Conservation (phyloP, 1,140 invertebrate genomes). For the Pseudomyrmex sp. region DNA sequence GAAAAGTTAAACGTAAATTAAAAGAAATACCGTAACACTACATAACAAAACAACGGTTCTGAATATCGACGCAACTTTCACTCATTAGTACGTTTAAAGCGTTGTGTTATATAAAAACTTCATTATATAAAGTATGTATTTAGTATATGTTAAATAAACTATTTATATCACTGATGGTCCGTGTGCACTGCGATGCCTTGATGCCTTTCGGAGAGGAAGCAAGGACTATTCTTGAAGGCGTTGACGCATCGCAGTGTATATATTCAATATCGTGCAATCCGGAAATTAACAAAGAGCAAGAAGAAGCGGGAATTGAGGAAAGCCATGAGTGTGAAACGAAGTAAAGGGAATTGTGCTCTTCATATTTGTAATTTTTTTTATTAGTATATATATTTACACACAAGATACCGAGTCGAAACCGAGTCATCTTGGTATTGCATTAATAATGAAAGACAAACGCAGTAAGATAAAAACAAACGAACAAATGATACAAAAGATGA, state of each 20-base stretch:
- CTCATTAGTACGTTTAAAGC: conserved; percentile 40
- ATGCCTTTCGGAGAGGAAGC: too few species aligned
- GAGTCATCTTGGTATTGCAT: conserved; percentile 83
- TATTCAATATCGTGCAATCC: neutral
- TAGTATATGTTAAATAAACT: conserved; percentile 76
- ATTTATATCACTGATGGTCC: conserved; percentile 27
- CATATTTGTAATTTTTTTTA: conserved; percentile 77
- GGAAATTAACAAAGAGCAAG: neutral
- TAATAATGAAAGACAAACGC: conserved; percentile 85
- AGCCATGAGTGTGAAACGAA: neutral
- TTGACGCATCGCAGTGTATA: too few species aligned
- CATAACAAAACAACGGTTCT: conserved; percentile 10
- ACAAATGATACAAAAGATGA: conserved; percentile 85
- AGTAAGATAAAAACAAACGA: conserved; percentile 85
- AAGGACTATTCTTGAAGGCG: too few species aligned
- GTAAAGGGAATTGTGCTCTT: neutral
- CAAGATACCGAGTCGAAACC: conserved; percentile 80
- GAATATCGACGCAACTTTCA: conserved; percentile 49
- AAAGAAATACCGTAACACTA: neutral
- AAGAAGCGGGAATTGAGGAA: neutral
- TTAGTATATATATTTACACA: conserved; percentile 81
- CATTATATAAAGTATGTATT: conserved; percentile 69
- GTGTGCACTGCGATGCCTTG: too few species aligned
- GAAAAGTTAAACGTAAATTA: too few species aligned
- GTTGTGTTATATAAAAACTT: conserved; percentile 37